Evolutionary conservation across 2,888 invertebrate genomes (phyloP).

Genomic region (Stenoptilia bipunctidactyla): DNA sequence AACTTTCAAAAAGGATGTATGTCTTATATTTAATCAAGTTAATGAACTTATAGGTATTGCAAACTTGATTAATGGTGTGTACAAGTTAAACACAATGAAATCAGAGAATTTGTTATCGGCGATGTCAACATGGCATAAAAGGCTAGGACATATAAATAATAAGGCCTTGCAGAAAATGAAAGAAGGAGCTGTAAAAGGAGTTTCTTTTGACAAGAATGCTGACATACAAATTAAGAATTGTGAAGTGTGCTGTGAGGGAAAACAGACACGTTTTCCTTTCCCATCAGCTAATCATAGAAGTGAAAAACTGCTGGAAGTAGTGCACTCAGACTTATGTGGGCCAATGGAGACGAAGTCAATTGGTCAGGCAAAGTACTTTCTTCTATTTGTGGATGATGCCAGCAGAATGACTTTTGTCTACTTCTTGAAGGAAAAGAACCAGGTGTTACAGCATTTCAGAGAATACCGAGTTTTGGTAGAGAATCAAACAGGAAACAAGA

Average conservation of each 20-base stretch:
- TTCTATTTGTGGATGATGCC: constrained; percentile 27
- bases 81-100: constrained; percentile 10
- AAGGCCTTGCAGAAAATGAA: constrained; percentile 14
- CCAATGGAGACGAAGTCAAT: constrained; percentile 1
- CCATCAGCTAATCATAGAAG: constrained; percentile 4
- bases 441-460: constrained; percentile 10
- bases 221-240: constrained; percentile 11
- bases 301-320: constrained; percentile 6
- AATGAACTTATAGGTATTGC: constrained; percentile 11
- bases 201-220: constrained; percentile 12
- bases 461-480: constrained; percentile 10
- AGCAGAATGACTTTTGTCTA: no score
- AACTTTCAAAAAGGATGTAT: constrained; percentile 6
- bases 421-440: constrained; percentile 8
- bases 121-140: constrained; percentile 15
- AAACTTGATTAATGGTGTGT: constrained; percentile 11
- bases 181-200: constrained; percentile 15
- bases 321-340: no score
- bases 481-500: constrained; percentile 5
- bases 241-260: constrained; percentile 14
- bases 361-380: constrained; percentile 5
- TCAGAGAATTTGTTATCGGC: constrained; percentile 2
- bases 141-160: constrained; percentile 17
- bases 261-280: constrained; percentile 20
- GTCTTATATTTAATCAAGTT: constrained; percentile 11